Evolutionary conservation across 64 coral and sea anemone genomes (phyloP).

Genomic region (Stichodactyla helianthus): DNA sequence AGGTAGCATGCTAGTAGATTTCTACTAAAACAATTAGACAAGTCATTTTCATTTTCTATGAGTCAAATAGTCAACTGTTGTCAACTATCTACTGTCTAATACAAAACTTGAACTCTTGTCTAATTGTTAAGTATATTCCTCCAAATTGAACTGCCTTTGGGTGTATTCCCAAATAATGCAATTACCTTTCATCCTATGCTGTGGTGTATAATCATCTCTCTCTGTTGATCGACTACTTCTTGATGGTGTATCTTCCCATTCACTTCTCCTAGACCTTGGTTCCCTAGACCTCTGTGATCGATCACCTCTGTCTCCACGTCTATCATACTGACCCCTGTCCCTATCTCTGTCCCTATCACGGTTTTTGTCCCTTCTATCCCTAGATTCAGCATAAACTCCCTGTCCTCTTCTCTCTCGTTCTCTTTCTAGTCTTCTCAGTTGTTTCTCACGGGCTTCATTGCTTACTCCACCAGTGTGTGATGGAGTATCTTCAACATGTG

Average conservation of each 20-base stretch:
- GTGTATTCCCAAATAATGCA: not conserved
- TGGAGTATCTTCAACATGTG: conserved; percentile 78
- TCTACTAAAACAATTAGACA: too few species aligned
- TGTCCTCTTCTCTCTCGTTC: conserved; percentile 72
- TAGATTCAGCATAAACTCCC: conserved; percentile 88
- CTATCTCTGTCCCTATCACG: conserved; percentile 33
- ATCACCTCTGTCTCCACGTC: conserved; percentile 23
- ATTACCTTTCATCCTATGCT: conserved; percentile 63
- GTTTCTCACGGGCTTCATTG: conserved; percentile 79
- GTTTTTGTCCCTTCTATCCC: conserved; percentile 15
- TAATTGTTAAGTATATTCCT: too few species aligned
- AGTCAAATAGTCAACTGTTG: too few species aligned
- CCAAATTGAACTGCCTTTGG: too few species aligned
- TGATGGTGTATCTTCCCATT: conserved; percentile 96
- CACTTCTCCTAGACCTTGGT: conserved; percentile 64
- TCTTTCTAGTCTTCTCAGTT: conserved; percentile 74
- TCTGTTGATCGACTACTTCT: conserved; percentile 56
- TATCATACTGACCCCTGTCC: conserved; percentile 32
- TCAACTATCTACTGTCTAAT: too few species aligned
- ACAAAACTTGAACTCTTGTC: too few species aligned
- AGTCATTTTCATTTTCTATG: too few species aligned
- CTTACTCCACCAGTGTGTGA: conserved; percentile 92
- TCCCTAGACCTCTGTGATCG: conserved; percentile 51
- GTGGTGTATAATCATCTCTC: conserved; percentile 69
- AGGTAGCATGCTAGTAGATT: too few species aligned